These are phyloP conservation scores for Cephus runcator DNA, from an alignment of 2,888 invertebrate genomes.

Conservation along the genomic window DNA sequence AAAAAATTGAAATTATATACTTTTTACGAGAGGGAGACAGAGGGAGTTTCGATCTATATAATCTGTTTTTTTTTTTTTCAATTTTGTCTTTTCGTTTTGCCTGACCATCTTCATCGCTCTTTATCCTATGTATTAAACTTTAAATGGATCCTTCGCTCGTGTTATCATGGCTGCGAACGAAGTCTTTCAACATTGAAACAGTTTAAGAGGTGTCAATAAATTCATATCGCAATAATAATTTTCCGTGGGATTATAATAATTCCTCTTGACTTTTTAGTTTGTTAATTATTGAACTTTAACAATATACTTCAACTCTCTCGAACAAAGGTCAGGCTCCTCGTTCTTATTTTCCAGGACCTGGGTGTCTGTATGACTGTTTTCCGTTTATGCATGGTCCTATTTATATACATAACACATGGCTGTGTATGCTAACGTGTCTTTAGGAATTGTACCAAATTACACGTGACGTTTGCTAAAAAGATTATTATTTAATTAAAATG, in stretches of 20 bases:
- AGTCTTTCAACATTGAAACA: not conserved
- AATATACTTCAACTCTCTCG: constrained; percentile 40
- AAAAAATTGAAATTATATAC: not conserved
- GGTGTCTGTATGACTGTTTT: not conserved
- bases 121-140: not conserved
- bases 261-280: constrained; percentile 9
- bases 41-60: not conserved
- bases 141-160: not conserved
- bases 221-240: constrained; percentile 12
- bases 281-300: constrained; percentile 44
- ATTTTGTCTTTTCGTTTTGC: not conserved
- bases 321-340: constrained; percentile 24
- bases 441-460: not conserved
- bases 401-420: not conserved
- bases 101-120: not conserved
- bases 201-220: not conserved
- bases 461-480: not conserved
- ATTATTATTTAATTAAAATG: not conserved
- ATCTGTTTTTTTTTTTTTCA: not conserved
- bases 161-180: not conserved
- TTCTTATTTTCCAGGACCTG: not conserved
- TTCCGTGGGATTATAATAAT: constrained; percentile 18
- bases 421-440: not conserved
- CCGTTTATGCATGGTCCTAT: not conserved
- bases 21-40: not conserved